Base-by-base conservation (phyloP, 64 coral and sea anemone genomes). In the Pachyseris speciosa region DNA sequence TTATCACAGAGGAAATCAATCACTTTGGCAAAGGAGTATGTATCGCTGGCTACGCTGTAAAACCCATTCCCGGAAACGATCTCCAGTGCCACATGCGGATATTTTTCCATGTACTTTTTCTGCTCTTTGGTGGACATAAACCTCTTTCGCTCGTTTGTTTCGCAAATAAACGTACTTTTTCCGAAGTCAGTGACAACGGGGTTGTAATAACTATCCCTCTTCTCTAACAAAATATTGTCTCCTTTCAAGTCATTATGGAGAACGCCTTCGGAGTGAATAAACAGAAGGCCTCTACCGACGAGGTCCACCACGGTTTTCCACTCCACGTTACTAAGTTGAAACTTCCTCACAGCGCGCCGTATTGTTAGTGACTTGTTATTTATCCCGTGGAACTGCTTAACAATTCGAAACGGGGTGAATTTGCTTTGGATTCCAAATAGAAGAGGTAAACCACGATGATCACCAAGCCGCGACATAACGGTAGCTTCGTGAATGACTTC, bases 381-480 rank as follows among this genome's bases (percentile, higher is more conserved):
- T 31, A 37, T 20, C 9, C 78, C 78, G 16, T 63, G 78, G 53
- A 83, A 83, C 33, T 83, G 78, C 22, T 37, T 25, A 15, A 83
- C 32, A 51, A 83, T 24, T 61, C 78, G 45, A 55, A 61, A 83
- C 5, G 78, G 78, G 8, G 26, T 20, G 28, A 36, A 37, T 32
- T 83, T 83, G 78, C 48, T 83, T 4, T 37, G 37, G 31, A 83
- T 36, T 39, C 78, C 78, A 63, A 83, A 83, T 10, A 83, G 32
- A 49, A 83, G 78, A 8, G 78, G 78, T 17, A 83, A 59, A 63
- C 78, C 78, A 55, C 29, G 78, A 63, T 83, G 78, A 61, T 83
- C 78, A 20, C 78, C 45, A 78, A 78, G 74, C 28, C 24, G 36
- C 17, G 13, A 47, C 10, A 78, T 78, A 22, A 78, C 20, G 9